Evolutionary conservation across 2,888 invertebrate species (phyloP).

Genomic region (Liodrosophila aerea): DNA sequence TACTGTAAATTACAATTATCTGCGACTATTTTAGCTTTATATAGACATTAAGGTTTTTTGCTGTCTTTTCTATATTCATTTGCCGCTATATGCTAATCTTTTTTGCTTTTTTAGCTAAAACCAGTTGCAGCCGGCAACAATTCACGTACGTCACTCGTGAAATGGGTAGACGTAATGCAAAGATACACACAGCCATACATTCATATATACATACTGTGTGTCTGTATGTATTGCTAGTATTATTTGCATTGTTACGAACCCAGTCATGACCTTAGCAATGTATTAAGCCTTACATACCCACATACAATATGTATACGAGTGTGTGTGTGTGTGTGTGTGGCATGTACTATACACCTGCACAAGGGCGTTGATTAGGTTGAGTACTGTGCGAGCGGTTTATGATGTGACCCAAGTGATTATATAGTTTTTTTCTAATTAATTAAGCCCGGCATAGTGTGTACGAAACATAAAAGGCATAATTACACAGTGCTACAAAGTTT

Average conservation of each 20-base stretch:
- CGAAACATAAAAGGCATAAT: too few relatives aligned
- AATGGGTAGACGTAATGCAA: too few relatives aligned
- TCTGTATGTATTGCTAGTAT: background rate
- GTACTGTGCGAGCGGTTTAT: background rate
- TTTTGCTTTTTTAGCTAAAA: conserved; percentile 19
- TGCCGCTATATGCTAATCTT: conserved; percentile 3
- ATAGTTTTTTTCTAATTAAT: background rate
- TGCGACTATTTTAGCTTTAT: too few relatives aligned
- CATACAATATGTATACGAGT: background rate
- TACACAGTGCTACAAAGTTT: too few relatives aligned
- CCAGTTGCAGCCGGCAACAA: conserved; percentile 38
- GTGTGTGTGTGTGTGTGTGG: background rate
- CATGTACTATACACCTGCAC: conserved; percentile 7
- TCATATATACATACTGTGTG: background rate
- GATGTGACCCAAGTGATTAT: conserved; percentile 7
- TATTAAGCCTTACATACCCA: conserved; percentile 25
- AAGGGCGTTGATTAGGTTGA: conserved; percentile 14
- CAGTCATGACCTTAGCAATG: conserved; percentile 36
- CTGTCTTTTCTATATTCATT: too few relatives aligned
- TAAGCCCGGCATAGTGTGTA: too few relatives aligned
- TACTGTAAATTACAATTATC: too few relatives aligned
- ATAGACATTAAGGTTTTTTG: too few relatives aligned
- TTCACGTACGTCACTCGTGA: conserved; percentile 8
- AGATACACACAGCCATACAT: conserved; percentile 2
- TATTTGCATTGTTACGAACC: conserved; percentile 15